Evolutionary conservation across 2,888 invertebrate genomes (phyloP).

Genomic region (Chesias legatella): DNA sequence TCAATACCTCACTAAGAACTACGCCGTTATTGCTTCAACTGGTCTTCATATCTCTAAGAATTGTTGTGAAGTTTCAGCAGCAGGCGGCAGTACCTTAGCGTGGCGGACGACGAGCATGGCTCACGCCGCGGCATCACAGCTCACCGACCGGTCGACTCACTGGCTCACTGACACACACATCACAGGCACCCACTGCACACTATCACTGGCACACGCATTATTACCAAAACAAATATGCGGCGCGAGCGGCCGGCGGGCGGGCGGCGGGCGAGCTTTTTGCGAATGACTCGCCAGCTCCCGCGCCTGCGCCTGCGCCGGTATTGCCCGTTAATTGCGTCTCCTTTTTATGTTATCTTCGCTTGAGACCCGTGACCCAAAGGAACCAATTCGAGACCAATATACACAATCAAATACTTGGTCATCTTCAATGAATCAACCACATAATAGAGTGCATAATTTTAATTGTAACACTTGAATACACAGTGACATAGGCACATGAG

Average conservation of each 20-base stretch:
- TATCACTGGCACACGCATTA: slow-evolving; percentile 17
- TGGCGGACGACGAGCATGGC: slow-evolving; percentile 62
- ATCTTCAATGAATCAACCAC: too few species aligned
- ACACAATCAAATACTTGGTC: too few species aligned
- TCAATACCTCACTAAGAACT: too few species aligned
- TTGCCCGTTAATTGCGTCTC: neutral
- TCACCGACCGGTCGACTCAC: slow-evolving; percentile 22
- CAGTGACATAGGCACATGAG: too few species aligned
- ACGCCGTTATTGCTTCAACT: too few species aligned
- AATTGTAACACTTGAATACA: too few species aligned
- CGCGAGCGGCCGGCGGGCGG: slow-evolving; percentile 27
- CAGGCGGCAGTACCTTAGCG: slow-evolving; percentile 50
- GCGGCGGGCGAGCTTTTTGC: slow-evolving; percentile 39
- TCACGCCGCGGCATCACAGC: slow-evolving; percentile 45
- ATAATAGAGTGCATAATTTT: too few species aligned
- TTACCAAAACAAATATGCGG: slow-evolving; percentile 41
- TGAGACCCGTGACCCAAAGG: too few species aligned
- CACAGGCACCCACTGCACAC: slow-evolving; percentile 20
- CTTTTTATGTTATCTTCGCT: neutral
- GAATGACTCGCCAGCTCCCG: slow-evolving; percentile 34
- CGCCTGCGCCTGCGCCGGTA: too few species aligned
- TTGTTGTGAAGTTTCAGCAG: neutral
- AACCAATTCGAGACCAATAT: too few species aligned
- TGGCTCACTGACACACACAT: slow-evolving; percentile 15
- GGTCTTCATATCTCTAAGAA: too few species aligned